Percentiles rank a stretch among this genome's conserved stretches.
Conservation (phyloP, 2,113 vertebrate genomes). For the Mirounga angustirostris region DNA sequence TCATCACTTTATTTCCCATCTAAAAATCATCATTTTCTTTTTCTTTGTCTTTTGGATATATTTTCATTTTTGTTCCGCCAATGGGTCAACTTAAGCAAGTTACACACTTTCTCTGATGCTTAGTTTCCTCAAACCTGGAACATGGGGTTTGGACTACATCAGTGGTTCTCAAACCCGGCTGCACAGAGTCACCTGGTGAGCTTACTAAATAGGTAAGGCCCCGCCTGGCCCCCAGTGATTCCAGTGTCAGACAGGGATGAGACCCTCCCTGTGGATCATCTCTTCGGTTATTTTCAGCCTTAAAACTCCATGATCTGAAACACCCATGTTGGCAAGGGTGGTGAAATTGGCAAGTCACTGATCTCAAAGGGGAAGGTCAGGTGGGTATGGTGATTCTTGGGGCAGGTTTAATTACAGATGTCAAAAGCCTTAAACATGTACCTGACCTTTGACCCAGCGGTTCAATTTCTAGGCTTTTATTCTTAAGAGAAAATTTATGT, state of each 20-base stretch:
- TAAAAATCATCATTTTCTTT: background rate
- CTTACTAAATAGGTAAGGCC: background rate
- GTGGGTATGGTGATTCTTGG: background rate
- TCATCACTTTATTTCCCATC: background rate
- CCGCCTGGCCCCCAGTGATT: background rate
- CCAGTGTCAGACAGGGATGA: background rate
- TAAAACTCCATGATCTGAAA: background rate
- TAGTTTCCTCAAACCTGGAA: background rate
- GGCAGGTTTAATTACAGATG: background rate
- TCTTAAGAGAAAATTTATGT: background rate
- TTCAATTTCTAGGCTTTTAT: conserved; percentile 11
- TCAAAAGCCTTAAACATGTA: background rate
- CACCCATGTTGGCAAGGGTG: background rate
- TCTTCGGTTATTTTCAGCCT: background rate
- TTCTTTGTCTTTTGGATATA: background rate
- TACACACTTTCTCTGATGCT: background rate
- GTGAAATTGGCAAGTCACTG: background rate
- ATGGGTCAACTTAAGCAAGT: background rate
- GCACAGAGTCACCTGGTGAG: background rate
- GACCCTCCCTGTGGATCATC: background rate
- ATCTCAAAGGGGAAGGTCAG: background rate
- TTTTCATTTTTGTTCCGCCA: background rate
- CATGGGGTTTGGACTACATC: background rate
- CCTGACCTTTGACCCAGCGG: background rate
- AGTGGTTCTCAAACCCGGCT: background rate